Evolutionary conservation across 2,888 invertebrate genomes (phyloP).

Genomic region (Xanthorhoe designata): DNA sequence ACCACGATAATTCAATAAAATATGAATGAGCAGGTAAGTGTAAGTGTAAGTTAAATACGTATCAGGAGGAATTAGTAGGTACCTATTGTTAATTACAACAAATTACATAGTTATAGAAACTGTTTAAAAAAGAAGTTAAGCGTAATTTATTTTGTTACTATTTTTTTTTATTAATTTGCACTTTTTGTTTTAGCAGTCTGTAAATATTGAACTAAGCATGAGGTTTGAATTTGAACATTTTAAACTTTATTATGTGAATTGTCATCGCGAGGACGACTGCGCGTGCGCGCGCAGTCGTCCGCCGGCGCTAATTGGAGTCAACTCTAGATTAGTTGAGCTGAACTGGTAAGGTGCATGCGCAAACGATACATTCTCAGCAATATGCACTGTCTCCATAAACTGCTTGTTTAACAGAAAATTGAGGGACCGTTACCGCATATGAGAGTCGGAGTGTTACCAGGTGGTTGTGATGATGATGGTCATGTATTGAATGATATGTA

Average conservation of each 20-base stretch:
- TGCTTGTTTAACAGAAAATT: background rate
- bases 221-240: no score
- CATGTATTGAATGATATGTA: background rate
- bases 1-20: no score
- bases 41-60: no score
- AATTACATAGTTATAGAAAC: no score
- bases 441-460: no score
- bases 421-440: no score
- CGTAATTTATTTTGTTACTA: background rate
- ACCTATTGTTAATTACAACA: background rate
- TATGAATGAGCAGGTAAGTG: no score
- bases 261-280: background rate
- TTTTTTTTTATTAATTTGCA: no score
- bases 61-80: no score
- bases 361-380: background rate
- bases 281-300: background rate
- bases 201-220: no score
- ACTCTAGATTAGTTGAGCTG: conserved; percentile 53
- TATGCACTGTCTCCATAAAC: background rate
- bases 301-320: conserved; percentile 57
- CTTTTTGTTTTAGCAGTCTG: no score
- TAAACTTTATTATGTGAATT: background rate
- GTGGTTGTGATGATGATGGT: no score
- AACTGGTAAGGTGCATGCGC: conserved; percentile 3
- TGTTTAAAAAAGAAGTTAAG: background rate